phyloP scores from a whole-genome alignment of 2,888 invertebrate species.

The Orthonychiurus folsomi region DNA sequence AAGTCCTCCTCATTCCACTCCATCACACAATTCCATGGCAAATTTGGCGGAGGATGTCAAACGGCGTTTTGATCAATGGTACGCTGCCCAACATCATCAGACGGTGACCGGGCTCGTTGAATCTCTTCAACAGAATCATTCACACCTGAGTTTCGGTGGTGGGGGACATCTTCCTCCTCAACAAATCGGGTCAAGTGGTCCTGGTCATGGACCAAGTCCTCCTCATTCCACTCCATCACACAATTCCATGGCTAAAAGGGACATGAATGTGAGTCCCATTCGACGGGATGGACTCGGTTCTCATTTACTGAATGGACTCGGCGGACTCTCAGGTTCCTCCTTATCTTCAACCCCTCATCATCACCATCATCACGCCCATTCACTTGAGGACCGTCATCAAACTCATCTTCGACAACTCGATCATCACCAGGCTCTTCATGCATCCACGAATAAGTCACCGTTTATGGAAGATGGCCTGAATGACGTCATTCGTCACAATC shows the following conservation, averaged over 20 bases:
- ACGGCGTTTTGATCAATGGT: conserved; percentile 86
- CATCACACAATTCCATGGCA: too few relatives aligned
- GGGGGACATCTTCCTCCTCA: neutral
- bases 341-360: conserved; percentile 4
- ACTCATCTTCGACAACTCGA: conserved; percentile 20
- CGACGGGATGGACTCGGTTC: too few relatives aligned
- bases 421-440: conserved; percentile 38
- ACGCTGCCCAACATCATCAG: conserved; percentile 62
- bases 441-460: conserved; percentile 42
- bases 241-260: too few relatives aligned
- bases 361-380: conserved; percentile 18
- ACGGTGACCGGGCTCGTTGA: conserved; percentile 28
- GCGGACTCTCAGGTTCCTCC: neutral
- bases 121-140: conserved; percentile 42
- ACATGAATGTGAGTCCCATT: too few relatives aligned
- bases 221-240: neutral
- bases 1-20: too few relatives aligned
- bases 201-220: neutral
- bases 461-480: conserved; percentile 26
- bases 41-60: conserved; percentile 62
- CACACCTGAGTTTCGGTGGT: neutral
- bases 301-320: too few relatives aligned
- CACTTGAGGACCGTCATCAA: conserved; percentile 20
- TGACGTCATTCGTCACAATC: conserved; percentile 22
- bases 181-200: neutral